Conservation (phyloP, 1,140 invertebrate genomes). For the Reticulitermes speratus region DNA sequence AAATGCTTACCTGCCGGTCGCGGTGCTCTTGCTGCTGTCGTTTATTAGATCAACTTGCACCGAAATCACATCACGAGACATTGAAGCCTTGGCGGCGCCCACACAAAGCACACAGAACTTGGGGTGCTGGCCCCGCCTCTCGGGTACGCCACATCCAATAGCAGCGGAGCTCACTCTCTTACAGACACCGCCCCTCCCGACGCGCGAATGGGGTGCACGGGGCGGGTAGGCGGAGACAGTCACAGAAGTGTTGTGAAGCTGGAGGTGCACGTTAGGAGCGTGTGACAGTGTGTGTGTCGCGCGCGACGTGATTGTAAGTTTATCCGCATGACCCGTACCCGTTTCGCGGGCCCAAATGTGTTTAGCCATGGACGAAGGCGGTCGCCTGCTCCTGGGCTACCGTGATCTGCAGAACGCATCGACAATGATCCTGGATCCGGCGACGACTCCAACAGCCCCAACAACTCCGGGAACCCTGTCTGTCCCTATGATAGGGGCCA, state of each 20-base stretch:
- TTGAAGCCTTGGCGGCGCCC: not conserved
- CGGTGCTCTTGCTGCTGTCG: not conserved
- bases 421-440: not conserved
- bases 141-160: not conserved
- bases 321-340: not conserved
- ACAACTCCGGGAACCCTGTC: not conserved
- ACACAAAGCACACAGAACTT: not conserved
- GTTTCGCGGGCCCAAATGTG: conserved; percentile 36
- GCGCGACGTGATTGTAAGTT: not conserved
- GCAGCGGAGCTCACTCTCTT: too few relatives aligned
- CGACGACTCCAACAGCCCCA: not conserved
- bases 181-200: not conserved
- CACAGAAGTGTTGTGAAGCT: not conserved
- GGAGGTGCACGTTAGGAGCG: not conserved
- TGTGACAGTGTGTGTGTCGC: not conserved
- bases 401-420: conserved; percentile 27
- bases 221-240: not conserved
- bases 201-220: not conserved
- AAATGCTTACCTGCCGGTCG: not conserved
- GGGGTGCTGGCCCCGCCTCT: not conserved
- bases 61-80: not conserved
- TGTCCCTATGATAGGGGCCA: not conserved
- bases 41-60: not conserved
- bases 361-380: conserved; percentile 40
- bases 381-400: conserved; percentile 39